Conservation (phyloP, 2,797 vertebrate genomes). For the Chaetophractus vellerosus region DNA sequence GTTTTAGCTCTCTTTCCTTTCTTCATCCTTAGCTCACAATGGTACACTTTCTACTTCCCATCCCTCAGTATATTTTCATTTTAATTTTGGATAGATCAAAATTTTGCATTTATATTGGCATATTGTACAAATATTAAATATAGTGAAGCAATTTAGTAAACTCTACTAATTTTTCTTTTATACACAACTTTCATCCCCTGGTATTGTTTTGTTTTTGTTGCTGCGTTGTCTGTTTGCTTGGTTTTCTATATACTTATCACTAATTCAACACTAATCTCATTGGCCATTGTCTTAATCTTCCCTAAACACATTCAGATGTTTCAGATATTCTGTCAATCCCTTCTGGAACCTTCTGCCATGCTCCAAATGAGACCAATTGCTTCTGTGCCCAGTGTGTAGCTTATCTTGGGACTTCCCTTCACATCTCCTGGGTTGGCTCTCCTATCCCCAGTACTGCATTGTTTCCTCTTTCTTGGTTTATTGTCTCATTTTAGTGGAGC, state of each 20-base stretch:
- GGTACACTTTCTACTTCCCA: not conserved
- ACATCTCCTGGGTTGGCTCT: not conserved
- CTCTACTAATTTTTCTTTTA: not conserved
- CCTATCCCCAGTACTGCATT: not conserved
- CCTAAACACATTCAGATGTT: not conserved
- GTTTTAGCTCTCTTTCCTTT: not conserved
- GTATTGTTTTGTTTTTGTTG: not conserved
- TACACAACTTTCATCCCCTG: not conserved
- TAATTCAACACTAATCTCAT: not conserved
- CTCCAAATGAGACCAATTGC: not conserved
- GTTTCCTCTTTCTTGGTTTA: not conserved
- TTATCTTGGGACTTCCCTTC: not conserved
- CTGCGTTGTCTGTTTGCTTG: not conserved
- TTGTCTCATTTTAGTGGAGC: not conserved
- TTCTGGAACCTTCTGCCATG: not conserved
- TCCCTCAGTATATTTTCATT: conserved; percentile 1
- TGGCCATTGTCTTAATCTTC: not conserved
- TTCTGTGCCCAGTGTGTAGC: not conserved
- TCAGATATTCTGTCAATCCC: not conserved
- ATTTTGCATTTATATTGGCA: not conserved
- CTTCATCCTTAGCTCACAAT: not conserved
- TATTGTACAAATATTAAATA: not conserved
- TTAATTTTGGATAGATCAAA: not conserved
- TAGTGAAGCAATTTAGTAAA: not conserved
- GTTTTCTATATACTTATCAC: too few species aligned